Percentiles rank a stretch among this genome's conserved stretches.
Conservation (phyloP, 2,113 vertebrate genomes). For the Zeus faber region DNA sequence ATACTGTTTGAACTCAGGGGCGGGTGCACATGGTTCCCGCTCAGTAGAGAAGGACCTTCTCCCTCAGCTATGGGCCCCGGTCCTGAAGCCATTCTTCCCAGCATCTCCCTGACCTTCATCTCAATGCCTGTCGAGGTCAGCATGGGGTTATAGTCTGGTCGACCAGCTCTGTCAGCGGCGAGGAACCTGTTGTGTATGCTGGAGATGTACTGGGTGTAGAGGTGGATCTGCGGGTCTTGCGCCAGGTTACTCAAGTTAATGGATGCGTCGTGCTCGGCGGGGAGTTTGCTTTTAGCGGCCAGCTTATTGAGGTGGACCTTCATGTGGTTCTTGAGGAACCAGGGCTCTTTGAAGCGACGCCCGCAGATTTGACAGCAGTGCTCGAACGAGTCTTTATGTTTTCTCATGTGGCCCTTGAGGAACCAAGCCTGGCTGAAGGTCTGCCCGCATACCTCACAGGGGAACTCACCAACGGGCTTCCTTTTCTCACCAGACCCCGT, state of each 20-base stretch:
- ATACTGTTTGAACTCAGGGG: conserved; percentile 89
- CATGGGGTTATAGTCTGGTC: conserved; percentile 84
- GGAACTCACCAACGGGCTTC: conserved; percentile 87
- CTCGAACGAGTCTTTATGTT: conserved; percentile 99
- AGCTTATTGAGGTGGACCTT: conserved; percentile 98
- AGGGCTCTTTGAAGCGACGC: conserved; percentile 97
- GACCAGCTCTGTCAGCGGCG: conserved; percentile 80
- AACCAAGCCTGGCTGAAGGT: conserved; percentile 99
- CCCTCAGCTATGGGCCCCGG: conserved; percentile 78
- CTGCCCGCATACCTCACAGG: conserved; percentile 95
- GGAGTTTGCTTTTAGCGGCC: conserved; percentile 86
- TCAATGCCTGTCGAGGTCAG: conserved; percentile 85
- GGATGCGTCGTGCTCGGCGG: conserved; percentile 49
- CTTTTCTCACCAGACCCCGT: conserved; percentile 76
- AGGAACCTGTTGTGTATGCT: conserved; percentile 91
- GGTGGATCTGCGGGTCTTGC: conserved; percentile 85
- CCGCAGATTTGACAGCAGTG: conserved; percentile 98
- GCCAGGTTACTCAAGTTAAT: conserved; percentile 79
- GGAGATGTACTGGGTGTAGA: conserved; percentile 93
- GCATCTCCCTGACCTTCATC: conserved; percentile 89
- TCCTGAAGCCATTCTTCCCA: conserved; percentile 88
- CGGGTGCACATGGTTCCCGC: conserved; percentile 85
- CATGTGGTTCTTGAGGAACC: conserved; percentile 99
- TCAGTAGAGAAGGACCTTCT: conserved; percentile 86
- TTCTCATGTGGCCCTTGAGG: conserved; percentile 98